A percentile compares a stretch with the other conserved stretches of the same genome.
phyloP scores from a whole-genome alignment of 2,888 invertebrate genomes.

The Eupithecia inturbata region DNA sequence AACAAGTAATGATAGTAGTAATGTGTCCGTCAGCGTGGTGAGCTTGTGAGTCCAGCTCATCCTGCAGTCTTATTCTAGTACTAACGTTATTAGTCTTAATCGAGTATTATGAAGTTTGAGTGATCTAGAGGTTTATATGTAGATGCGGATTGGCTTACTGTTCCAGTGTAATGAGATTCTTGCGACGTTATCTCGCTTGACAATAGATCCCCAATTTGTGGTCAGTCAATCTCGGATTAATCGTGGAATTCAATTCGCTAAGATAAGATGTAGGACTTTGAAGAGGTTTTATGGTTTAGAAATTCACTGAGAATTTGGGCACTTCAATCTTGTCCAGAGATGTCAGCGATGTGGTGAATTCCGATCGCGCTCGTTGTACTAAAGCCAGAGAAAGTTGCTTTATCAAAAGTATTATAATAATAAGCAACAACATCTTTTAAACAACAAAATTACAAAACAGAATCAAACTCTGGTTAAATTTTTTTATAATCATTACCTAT shows the following conservation, averaged over 20 bases:
- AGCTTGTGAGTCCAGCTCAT: background rate
- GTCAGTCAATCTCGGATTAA: conserved; percentile 78
- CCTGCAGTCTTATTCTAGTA: background rate
- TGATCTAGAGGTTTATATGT: conserved; percentile 21
- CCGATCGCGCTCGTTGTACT: background rate
- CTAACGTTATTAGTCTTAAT: background rate
- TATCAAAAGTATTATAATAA: background rate
- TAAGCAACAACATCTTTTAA: background rate
- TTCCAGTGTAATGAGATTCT: conserved; percentile 80
- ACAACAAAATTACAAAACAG: background rate
- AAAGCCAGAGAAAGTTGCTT: background rate
- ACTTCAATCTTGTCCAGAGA: background rate
- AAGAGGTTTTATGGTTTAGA: conserved; percentile 39
- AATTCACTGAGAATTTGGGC: conserved; percentile 19
- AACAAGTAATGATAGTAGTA: too few relatives aligned
- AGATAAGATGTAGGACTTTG: conserved; percentile 52
- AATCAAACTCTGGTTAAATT: background rate
- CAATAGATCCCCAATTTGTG: conserved; percentile 82
- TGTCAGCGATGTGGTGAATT: background rate
- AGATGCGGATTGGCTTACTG: conserved; percentile 55
- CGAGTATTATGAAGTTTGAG: background rate
- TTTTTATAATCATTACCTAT: background rate
- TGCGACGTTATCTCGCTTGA: conserved; percentile 78
- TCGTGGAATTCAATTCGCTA: conserved; percentile 79
- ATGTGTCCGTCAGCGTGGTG: too few relatives aligned